Conservation (phyloP, 2,888 invertebrate species). For the Gastrophysa polygoni region DNA sequence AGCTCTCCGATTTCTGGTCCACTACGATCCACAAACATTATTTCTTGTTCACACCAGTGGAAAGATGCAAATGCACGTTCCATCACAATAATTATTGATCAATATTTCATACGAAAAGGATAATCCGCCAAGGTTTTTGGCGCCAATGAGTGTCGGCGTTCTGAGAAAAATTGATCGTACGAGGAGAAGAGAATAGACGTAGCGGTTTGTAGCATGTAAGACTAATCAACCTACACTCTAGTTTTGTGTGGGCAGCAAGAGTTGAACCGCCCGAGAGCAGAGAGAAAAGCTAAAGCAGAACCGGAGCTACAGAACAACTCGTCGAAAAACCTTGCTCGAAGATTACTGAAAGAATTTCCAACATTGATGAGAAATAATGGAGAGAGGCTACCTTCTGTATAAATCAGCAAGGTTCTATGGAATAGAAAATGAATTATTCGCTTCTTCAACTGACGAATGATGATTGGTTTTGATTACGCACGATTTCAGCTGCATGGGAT, state of each 20-base stretch:
- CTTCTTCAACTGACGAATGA: no score
- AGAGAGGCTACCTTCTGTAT: no score
- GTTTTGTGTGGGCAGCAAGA: conserved; percentile 48
- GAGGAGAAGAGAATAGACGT: conserved; percentile 45
- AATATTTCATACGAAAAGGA: conserved; percentile 29
- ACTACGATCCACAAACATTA: neutral
- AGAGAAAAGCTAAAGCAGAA: conserved; percentile 25
- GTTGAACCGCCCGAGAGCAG: conserved; percentile 45
- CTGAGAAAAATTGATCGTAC: conserved; percentile 38
- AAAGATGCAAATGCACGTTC: conserved; percentile 25
- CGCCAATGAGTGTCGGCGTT: conserved; percentile 42
- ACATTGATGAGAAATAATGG: neutral
- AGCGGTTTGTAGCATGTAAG: conserved; percentile 49
- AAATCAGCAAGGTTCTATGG: no score
- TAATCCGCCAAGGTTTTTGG: conserved; percentile 41
- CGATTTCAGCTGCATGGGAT: no score
- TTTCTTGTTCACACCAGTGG: conserved; percentile 2
- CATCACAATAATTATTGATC: conserved; percentile 25
- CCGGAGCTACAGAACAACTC: conserved; percentile 1
- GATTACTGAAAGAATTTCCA: neutral
- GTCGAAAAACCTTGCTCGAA: conserved; percentile 18
- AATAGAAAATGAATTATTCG: no score
- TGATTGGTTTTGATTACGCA: no score
- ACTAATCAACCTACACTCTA: conserved; percentile 52
- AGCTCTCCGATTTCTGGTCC: neutral